Evolutionary conservation across 2,888 invertebrate genomes (phyloP), one percentile per base, ranked within the genome.

Genomic region (Dicycla oo): DNA sequence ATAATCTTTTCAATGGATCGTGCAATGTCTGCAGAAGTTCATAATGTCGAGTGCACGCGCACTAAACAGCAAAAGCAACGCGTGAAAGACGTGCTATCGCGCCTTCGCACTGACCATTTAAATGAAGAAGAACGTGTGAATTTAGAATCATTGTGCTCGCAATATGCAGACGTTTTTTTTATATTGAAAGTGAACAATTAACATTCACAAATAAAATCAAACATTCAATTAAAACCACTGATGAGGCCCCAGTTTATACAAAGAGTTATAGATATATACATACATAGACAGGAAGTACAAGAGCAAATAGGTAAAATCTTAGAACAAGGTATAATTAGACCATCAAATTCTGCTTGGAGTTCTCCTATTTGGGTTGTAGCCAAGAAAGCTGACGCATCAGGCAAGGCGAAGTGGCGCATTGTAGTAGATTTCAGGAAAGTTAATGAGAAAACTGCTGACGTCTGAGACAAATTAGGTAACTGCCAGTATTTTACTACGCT

Each of bases 381-480:
- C 15, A 69, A 69, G 49, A 69, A 69, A 63, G 23, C 23, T 7
- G 63, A 69, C 40, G 40, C 63, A 15, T 69, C 69, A 63, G 63
- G 57, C 11, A 56, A 63, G 34, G 18, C 13, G 0, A 69, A 69
- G 7, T 69, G 18, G 45, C 45, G 45, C 18, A 45, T 45, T 18
- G 45, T 45, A 6, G 45, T 45, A 6, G 15, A 57, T 38, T 70
- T 57, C 3, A 8, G 57, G 10, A 63, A 69, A 13, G 18, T 69
- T 18, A 63, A 69, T 45, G 69, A 47, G 1, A 69, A 69, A 40
- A 69, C 61, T 2, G 47, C 20, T 20, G 47, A 47, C 18, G 20
- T 47, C 45, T 20, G 18, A 45, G 45, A 45, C 18, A 45, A 18
- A 7, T 18, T 45, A 45, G 8, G 45, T 18, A 18, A 45, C 45